Percentiles rank a stretch among this genome's conserved stretches.
Conservation (phyloP, 1,140 invertebrate species). For the Pseudoatta argentina region DNA sequence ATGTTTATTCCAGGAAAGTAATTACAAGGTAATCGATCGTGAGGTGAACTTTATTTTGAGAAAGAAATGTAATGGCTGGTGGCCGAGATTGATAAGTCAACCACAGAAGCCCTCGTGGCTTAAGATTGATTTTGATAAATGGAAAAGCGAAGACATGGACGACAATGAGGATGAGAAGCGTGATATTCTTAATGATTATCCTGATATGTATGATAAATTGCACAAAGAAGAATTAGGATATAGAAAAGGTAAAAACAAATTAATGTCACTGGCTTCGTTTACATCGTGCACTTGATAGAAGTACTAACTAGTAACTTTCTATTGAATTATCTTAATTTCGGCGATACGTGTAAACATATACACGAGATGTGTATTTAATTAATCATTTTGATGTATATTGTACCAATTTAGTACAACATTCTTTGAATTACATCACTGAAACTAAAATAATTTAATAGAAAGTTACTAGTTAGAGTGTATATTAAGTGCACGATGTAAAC, state of each 20-base stretch:
- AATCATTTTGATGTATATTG: too few species aligned
- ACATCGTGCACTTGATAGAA: too few species aligned
- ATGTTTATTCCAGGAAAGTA: conserved; percentile 84
- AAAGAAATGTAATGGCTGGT: conserved; percentile 91
- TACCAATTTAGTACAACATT: too few species aligned
- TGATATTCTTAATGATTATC: conserved; percentile 91
- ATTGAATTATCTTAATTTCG: too few species aligned
- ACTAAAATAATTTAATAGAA: too few species aligned
- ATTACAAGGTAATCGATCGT: conserved; percentile 90
- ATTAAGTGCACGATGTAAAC: too few species aligned
- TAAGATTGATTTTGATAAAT: conserved; percentile 88
- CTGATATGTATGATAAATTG: conserved; percentile 91
- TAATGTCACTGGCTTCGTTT: not conserved
- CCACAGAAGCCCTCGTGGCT: conserved; percentile 95
- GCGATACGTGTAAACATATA: too few species aligned
- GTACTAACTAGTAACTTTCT: too few species aligned
- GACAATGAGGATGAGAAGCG: conserved; percentile 89
- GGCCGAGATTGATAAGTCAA: conserved; percentile 93
- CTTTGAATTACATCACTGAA: too few species aligned
- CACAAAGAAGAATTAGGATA: conserved; percentile 94
- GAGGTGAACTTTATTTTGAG: conserved; percentile 92
- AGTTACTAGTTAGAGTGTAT: too few species aligned
- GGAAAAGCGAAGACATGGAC: conserved; percentile 88
- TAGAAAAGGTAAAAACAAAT: conserved; percentile 86
- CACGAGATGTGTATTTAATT: too few species aligned